These are phyloP conservation scores for Alligator mississippiensis DNA, from an alignment of 2,113 vertebrate genomes.

Conservation along the genomic window DNA sequence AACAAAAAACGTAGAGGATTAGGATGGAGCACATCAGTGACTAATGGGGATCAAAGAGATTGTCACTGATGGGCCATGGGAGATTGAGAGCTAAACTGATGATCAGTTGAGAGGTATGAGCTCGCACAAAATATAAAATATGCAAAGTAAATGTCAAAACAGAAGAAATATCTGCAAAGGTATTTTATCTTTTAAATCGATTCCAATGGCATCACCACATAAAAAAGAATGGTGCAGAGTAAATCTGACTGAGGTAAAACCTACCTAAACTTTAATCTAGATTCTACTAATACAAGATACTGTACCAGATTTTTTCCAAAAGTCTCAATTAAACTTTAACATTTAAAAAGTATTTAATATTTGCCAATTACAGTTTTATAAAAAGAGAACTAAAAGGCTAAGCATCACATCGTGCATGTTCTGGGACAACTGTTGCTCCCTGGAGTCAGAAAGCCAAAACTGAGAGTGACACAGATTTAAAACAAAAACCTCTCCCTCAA, in stretches of 20 bases:
- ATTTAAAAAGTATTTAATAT: neutral
- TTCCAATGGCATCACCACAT: too few relatives aligned
- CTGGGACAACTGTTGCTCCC: neutral
- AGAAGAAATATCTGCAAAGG: too few relatives aligned
- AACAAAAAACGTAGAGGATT: neutral
- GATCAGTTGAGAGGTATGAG: neutral
- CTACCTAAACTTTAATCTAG: neutral
- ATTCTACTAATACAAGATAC: neutral
- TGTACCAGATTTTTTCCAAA: neutral
- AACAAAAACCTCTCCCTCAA: neutral
- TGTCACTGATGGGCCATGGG: neutral
- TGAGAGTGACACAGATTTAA: neutral
- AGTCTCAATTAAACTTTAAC: neutral
- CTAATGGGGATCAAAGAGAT: neutral
- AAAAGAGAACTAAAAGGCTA: neutral
- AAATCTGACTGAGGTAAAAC: neutral
- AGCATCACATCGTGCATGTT: neutral
- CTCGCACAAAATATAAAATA: fast-evolving
- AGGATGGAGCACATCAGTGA: neutral
- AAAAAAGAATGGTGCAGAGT: neutral
- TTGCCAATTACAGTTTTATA: neutral
- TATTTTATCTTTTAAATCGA: too few relatives aligned
- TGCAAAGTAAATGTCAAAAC: too few relatives aligned
- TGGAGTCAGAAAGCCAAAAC: neutral
- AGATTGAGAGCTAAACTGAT: neutral